Percentiles rank a stretch among this genome's conserved stretches.
These are phyloP conservation scores for Drosophila pectinifera DNA, from an alignment of 1,140 invertebrate species.

Conservation along the genomic window DNA sequence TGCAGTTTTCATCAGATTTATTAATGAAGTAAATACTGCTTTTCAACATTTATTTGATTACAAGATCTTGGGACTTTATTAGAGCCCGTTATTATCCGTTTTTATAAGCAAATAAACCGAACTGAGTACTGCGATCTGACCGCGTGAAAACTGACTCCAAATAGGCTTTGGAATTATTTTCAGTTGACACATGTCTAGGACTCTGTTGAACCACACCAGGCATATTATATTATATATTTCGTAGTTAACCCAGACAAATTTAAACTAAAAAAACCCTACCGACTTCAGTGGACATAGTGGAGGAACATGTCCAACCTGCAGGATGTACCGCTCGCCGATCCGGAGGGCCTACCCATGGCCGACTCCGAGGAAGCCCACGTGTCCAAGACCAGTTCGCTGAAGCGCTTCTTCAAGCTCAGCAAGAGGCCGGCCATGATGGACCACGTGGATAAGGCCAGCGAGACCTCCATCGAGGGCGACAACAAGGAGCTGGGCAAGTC, in stretches of 20 bases:
- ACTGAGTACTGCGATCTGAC: no score
- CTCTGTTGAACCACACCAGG: constrained; percentile 9
- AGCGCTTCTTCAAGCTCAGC: constrained; percentile 68
- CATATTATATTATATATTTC: constrained; percentile 65
- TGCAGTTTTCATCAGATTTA: no score
- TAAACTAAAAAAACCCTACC: constrained; percentile 29
- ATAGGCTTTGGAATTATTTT: constrained; percentile 49
- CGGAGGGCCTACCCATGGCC: constrained; percentile 27
- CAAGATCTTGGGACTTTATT: no score
- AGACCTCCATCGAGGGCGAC: constrained; percentile 3
- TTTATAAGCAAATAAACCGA: no score
- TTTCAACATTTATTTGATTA: no score
- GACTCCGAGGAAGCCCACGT: constrained; percentile 5
- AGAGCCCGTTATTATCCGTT: no score
- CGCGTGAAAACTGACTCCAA: not conserved
- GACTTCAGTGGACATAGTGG: constrained; percentile 45
- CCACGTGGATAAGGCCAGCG: constrained; percentile 11
- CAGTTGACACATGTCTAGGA: constrained; percentile 3
- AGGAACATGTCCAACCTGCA: constrained; percentile 69
- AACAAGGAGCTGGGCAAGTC: constrained; percentile 42
- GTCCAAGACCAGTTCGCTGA: constrained; percentile 58
- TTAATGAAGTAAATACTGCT: no score
- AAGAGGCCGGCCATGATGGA: constrained; percentile 45
- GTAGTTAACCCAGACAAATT: constrained; percentile 27
- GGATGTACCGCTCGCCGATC: constrained; percentile 61